A percentile compares a stretch with the other conserved stretches of the same genome.
These are phyloP conservation scores for Isoperla grammatica DNA, from an alignment of 2,888 invertebrate species.

Conservation along the genomic window DNA sequence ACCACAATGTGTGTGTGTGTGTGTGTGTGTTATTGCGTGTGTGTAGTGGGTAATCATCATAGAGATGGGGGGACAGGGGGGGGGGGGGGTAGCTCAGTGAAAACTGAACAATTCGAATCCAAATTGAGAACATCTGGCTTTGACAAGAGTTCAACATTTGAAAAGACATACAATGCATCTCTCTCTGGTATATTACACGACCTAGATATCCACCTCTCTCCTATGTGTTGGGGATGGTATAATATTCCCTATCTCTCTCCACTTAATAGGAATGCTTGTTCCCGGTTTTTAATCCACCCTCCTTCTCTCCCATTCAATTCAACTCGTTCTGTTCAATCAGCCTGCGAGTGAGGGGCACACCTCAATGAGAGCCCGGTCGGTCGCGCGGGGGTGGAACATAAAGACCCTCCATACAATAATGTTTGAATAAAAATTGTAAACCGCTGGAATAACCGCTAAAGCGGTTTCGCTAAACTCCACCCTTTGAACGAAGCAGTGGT, in stretches of 20 bases:
- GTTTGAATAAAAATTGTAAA: slow-evolving; percentile 18
- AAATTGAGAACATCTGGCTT: slow-evolving; percentile 34
- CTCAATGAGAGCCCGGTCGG: not conserved
- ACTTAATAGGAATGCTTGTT: not conserved
- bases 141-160: slow-evolving; percentile 27
- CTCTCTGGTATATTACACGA: too few relatives aligned
- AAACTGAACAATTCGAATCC: slow-evolving; percentile 32
- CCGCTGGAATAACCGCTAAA: slow-evolving; percentile 12
- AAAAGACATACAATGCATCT: slow-evolving; percentile 5
- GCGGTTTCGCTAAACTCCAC: not conserved
- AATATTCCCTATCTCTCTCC: slow-evolving; percentile 1
- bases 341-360: not conserved
- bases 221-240: not conserved
- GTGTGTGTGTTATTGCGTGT: not conserved
- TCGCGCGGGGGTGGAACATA: not conserved
- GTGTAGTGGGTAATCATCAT: not conserved
- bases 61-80: slow-evolving; percentile 8
- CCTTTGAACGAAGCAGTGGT: too few relatives aligned
- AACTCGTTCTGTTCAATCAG: slow-evolving; percentile 16
- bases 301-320: slow-evolving; percentile 10
- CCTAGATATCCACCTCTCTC: not conserved
- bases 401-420: slow-evolving; percentile 6
- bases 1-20: slow-evolving; percentile 12
- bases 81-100: slow-evolving; percentile 13
- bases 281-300: slow-evolving; percentile 21